A percentile compares a stretch with the other conserved stretches of the same genome.
Conservation (phyloP, 1,140 invertebrate species). For the roundworm (Caenorhabditis elegans) region WBcel235 BX284604.4:15476501-15477000, state of each 20-base stretch:
- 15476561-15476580: too few species aligned
- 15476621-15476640: too few species aligned
- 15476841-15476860: neutral
- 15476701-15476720: constrained; percentile 48
- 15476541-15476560: too few species aligned
- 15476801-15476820: constrained; percentile 1
- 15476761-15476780: neutral
- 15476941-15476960: neutral
- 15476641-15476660: constrained; percentile 45
- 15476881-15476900: constrained; percentile 1
- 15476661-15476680: constrained; percentile 47
- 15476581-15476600: too few species aligned
- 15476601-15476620: too few species aligned
- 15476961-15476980: neutral
- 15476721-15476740: constrained; percentile 36
- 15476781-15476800: neutral
- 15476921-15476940: neutral
- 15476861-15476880: too few species aligned
- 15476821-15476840: neutral
- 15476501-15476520: too few species aligned
- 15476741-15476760: constrained; percentile 47
- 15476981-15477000: constrained; percentile 36
- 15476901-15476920: neutral
- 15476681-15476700: constrained; percentile 46
- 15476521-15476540: too few species aligned